Base-by-base conservation (phyloP, 2,888 invertebrate species). In the Cylindroiulus punctatus region DNA sequence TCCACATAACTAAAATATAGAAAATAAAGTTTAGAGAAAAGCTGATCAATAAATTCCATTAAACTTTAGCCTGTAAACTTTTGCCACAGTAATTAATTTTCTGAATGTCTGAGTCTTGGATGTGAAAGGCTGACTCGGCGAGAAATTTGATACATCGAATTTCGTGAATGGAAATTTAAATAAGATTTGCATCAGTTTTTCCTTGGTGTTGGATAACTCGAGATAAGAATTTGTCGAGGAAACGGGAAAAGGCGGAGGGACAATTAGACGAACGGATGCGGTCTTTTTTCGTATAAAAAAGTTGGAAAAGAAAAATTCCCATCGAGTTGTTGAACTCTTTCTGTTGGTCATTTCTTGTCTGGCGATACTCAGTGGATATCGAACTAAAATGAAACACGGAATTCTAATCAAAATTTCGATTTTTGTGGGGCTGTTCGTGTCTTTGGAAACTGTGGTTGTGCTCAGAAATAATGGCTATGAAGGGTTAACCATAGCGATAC, bases 381-480 rank as follows among this genome's bases (percentile, higher is more conserved):
- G 10, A 26, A 10, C 26, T 22, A 65, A 26, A 7, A 65, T 65
- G 65, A 65, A 65, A 65, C 65, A 22, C 10, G 26, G 8, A 65
- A 65, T 65, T 26, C 65, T 26, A 26, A 26, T 65, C 65, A 65
- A 26, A 65, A 65, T 65, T 65, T 82, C 26, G 32, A 82, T 82
- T n/a, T 42, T 82, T 17, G 3, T 82, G 2, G 36, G 40, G 5
- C 8, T 82, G 42, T 36, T 82, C n/a, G 36, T 10, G 22, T 4
- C 42, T 82, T 36, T 82, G 22, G 42, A 44, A 47, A 32, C 84
- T 4, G 57, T 85, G 85, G 32, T 85, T 30, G 76, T 76, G 36
- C 32, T 85, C 1, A 52, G 85, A 36, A 76, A 87, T 32, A 86
- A 86, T 81, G 87, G 87, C 12, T 87, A 87, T 36, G 83, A 86